Evolutionary conservation across 2,888 invertebrate species (phyloP).

Genomic region (Phragmatobia fuliginosa): DNA sequence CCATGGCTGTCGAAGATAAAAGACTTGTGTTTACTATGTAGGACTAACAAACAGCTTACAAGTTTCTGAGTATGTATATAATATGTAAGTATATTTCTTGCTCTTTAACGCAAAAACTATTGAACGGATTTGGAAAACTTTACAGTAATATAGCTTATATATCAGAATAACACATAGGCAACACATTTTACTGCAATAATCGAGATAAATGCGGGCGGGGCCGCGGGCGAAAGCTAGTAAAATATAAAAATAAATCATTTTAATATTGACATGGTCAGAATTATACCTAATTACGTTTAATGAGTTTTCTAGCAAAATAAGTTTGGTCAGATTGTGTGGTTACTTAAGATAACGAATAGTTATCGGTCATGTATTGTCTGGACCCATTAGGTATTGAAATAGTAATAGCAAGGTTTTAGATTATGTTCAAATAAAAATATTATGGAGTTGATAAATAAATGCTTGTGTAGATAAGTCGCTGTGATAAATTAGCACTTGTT

Average conservation of each 20-base stretch:
- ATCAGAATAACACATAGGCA: too few relatives aligned
- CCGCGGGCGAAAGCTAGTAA: too few relatives aligned
- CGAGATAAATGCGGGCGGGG: too few relatives aligned
- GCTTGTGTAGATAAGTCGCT: constrained; percentile 16
- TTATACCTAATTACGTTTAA: background rate
- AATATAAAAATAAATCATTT: constrained; percentile 1
- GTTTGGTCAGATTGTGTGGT: background rate
- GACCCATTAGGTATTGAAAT: background rate
- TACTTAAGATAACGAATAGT: background rate
- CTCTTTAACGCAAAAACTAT: too few relatives aligned
- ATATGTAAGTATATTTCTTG: too few relatives aligned
- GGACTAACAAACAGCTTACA: background rate
- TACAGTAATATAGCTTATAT: too few relatives aligned
- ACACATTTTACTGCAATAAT: too few relatives aligned
- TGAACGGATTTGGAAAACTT: too few relatives aligned
- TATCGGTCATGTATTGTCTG: background rate
- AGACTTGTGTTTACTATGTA: background rate
- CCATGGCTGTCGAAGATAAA: background rate
- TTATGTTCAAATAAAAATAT: constrained; percentile 29
- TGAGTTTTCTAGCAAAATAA: background rate
- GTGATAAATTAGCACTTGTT: constrained; percentile 31
- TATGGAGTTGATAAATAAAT: constrained; percentile 4
- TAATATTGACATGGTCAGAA: background rate
- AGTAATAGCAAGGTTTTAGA: background rate
- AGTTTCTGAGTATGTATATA: too few relatives aligned